Base-by-base conservation (phyloP, 2,888 invertebrate genomes). In the Campaea margaritaria region DNA sequence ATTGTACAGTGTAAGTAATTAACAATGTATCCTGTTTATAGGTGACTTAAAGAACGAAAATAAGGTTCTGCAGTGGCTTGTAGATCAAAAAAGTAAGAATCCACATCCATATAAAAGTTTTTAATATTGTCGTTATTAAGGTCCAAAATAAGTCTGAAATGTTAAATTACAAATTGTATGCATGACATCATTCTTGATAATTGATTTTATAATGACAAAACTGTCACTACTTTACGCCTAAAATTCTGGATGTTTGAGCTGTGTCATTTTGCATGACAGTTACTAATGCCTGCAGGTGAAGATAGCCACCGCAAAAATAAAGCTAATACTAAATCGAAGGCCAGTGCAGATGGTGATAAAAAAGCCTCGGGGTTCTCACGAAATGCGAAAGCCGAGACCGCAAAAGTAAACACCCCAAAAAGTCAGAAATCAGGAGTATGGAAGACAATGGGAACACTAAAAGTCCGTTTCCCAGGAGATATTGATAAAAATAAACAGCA, bases 81-180 rank as follows among this genome's bases (percentile, higher is more conserved):
- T 97, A 94, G 96, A 96, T 94, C 97, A 97, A 94, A 97, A 97
- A 96, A 97, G 97, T 97, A 97, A 97, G 97, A 95, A 94, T 93
- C 93, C 93, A 93, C 93, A 92, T 91, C 93, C 91, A 91, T 91
- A 87, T 87, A 80, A 76, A 56, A 51, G 45, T 50, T 42, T 38
- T 55, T 61, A 56, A 55, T 60, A 50, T 36, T 60, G 51, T 61
- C 47, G 45, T 56, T 45, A 41, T 73, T 78, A 79, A 76, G 76
- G 72, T 74, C 65, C 70, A 78, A 74, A 70, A 76, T 74, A 69
- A 76, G 64, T 69, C 62, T 59, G 65, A 74, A 76, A 75, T 80
- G 76, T 79, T 78, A 66, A 78, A 73, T 81, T 76, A 75, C 69
- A 69, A 38, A 82, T 78, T 82, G 83, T 87, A 84, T 91, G 92